Conservation (phyloP, 2,888 invertebrate genomes). For the Zhengitettix transpicula region DNA sequence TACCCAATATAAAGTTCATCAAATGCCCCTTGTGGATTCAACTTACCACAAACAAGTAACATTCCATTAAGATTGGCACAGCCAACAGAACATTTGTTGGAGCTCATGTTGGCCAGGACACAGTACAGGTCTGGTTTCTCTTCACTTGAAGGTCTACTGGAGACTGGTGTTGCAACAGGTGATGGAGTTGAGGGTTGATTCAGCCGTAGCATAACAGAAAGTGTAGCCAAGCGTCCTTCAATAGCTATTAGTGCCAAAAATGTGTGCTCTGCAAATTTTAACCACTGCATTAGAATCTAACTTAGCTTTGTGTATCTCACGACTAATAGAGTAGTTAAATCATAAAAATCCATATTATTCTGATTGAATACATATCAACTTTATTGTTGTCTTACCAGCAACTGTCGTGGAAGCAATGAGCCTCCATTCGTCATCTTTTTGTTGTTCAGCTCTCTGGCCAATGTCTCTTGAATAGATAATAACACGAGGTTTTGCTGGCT, state of each 20-base stretch:
- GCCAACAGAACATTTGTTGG: constrained; percentile 58
- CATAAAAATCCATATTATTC: neutral
- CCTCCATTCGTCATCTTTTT: constrained; percentile 39
- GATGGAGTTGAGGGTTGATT: constrained; percentile 23
- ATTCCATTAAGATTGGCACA: constrained; percentile 50
- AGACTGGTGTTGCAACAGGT: constrained; percentile 9
- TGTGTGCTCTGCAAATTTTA: constrained; percentile 31
- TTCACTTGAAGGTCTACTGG: constrained; percentile 21
- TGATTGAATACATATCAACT: neutral
- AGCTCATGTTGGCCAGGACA: constrained; percentile 41
- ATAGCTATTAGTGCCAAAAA: constrained; percentile 46
- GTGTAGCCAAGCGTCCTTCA: constrained; percentile 39
- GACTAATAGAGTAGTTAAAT: neutral
- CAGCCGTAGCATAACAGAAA: constrained; percentile 41
- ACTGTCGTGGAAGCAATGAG: constrained; percentile 39
- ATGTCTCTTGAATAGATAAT: constrained; percentile 40
- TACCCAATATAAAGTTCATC: neutral
- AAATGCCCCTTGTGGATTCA: neutral
- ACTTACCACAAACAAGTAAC: constrained; percentile 60
- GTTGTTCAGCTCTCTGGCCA: constrained; percentile 28
- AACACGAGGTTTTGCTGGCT: constrained; percentile 43
- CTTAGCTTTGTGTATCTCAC: no score
- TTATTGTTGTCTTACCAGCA: constrained; percentile 23
- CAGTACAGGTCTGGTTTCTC: constrained; percentile 40
- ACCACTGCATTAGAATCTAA: no score